phyloP scores from a whole-genome alignment of 1,140 invertebrate genomes.

The Drosophila ananassae region DNA sequence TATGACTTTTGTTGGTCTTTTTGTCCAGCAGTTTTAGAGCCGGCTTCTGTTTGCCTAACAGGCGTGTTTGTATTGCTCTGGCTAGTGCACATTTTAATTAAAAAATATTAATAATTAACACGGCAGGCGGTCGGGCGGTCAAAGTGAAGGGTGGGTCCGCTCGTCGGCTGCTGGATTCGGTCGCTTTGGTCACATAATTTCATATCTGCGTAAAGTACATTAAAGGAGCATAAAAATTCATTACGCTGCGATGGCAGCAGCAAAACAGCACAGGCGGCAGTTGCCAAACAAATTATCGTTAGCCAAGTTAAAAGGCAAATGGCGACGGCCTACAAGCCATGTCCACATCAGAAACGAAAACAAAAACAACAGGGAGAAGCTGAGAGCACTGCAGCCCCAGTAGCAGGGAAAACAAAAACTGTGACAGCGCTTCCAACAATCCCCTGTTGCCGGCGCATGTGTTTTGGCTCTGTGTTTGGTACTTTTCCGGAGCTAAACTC shows the following conservation, averaged over 20 bases:
- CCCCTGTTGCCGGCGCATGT: slow-evolving; percentile 4
- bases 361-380: slow-evolving; percentile 6
- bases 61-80: slow-evolving; percentile 41
- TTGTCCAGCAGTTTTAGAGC: slow-evolving; percentile 20
- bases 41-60: slow-evolving; percentile 45
- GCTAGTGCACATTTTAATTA: slow-evolving; percentile 69
- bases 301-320: slow-evolving; percentile 79
- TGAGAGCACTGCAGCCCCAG: slow-evolving; percentile 48
- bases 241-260: slow-evolving; percentile 55
- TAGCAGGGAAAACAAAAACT: slow-evolving; percentile 36
- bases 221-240: slow-evolving; percentile 81
- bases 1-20: slow-evolving; percentile 13
- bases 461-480: slow-evolving; percentile 10
- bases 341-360: slow-evolving; percentile 27
- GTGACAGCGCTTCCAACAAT: slow-evolving; percentile 42
- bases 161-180: slow-evolving; percentile 15
- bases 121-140: slow-evolving; percentile 26
- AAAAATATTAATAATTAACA: slow-evolving; percentile 77
- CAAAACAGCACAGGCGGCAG: slow-evolving; percentile 37
- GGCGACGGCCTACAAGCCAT: slow-evolving; percentile 43
- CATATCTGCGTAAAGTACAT: slow-evolving; percentile 74
- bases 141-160: slow-evolving; percentile 8
- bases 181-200: slow-evolving; percentile 60
- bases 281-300: slow-evolving; percentile 82
- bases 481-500: slow-evolving; percentile 39